Evolutionary conservation across 2,888 invertebrate species (phyloP).

Genomic region (Chrysopilus asiliformis): DNA sequence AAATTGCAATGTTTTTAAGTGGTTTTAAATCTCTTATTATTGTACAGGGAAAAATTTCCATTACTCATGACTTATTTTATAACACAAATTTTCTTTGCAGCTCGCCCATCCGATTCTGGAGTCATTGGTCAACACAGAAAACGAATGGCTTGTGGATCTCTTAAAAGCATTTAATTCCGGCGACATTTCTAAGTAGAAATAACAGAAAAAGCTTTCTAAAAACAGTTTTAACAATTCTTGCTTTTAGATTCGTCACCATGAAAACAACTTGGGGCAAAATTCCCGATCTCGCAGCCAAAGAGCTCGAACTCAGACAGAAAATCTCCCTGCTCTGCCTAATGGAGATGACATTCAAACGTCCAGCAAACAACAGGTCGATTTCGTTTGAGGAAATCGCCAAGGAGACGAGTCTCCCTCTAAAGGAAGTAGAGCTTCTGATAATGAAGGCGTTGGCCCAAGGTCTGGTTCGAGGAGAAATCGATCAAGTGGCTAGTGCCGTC

Average conservation of each 20-base stretch:
- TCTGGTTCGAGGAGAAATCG: slow-evolving; percentile 86
- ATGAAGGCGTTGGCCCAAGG: slow-evolving; percentile 97
- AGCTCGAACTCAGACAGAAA: slow-evolving; percentile 74
- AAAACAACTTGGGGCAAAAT: slow-evolving; percentile 63
- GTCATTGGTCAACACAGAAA: slow-evolving; percentile 62
- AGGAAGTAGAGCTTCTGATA: slow-evolving; percentile 86
- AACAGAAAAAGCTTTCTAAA: too few relatives aligned
- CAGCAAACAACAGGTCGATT: slow-evolving; percentile 73
- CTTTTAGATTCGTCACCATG: slow-evolving; percentile 54
- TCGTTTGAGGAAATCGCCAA: slow-evolving; percentile 81
- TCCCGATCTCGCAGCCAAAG: slow-evolving; percentile 71
- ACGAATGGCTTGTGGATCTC: slow-evolving; percentile 79
- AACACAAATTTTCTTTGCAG: slow-evolving; percentile 34
- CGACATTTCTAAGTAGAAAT: slow-evolving; percentile 52
- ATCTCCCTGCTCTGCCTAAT: slow-evolving; percentile 91
- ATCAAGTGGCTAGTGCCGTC: slow-evolving; percentile 64
- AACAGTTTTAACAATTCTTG: too few relatives aligned
- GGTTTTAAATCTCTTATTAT: too few relatives aligned
- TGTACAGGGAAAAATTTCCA: too few relatives aligned
- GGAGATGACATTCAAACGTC: slow-evolving; percentile 94
- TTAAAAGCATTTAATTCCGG: slow-evolving; percentile 77
- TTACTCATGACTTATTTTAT: too few relatives aligned
- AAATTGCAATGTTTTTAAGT: too few relatives aligned
- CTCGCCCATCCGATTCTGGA: slow-evolving; percentile 89
- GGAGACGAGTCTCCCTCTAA: slow-evolving; percentile 68